Conservation (phyloP, 2,888 invertebrate genomes). For the Amphipoea lucens region DNA sequence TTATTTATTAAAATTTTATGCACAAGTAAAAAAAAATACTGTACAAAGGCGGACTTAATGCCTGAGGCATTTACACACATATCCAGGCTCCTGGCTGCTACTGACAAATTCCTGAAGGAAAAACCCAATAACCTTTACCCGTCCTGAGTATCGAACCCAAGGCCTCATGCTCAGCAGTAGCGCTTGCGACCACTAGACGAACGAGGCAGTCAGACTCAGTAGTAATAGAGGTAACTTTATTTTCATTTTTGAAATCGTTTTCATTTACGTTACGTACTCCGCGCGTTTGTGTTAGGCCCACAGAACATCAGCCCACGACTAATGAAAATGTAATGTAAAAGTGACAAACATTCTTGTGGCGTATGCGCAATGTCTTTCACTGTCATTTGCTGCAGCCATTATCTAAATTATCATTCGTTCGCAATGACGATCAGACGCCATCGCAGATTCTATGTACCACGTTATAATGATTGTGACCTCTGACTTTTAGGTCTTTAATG, state of each 20-base stretch:
- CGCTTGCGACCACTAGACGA: neutral
- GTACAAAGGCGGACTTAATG: no score
- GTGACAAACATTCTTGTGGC: slow-evolving; percentile 66
- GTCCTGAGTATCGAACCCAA: neutral
- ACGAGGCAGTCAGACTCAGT: neutral
- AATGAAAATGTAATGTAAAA: slow-evolving; percentile 54
- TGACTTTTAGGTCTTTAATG: slow-evolving; percentile 69
- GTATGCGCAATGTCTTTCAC: slow-evolving; percentile 74
- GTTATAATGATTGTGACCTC: slow-evolving; percentile 75
- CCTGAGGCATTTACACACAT: no score
- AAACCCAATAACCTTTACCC: neutral
- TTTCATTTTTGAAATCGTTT: neutral
- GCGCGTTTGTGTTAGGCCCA: neutral
- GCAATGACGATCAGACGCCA: slow-evolving; percentile 76
- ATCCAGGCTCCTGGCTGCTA: neutral
- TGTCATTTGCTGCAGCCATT: slow-evolving; percentile 78
- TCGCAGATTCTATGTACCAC: slow-evolving; percentile 70
- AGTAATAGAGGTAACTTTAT: neutral
- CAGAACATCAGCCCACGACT: neutral
- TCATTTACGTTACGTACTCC: no score
- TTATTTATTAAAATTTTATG: no score
- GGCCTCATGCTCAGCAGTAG: neutral
- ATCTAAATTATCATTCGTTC: slow-evolving; percentile 77
- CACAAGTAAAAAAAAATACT: no score
- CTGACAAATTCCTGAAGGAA: neutral